Evolutionary conservation across 2,797 vertebrate genomes (phyloP), one percentile per base, ranked within the genome.

Genomic region (Oreochromis grahami): DNA sequence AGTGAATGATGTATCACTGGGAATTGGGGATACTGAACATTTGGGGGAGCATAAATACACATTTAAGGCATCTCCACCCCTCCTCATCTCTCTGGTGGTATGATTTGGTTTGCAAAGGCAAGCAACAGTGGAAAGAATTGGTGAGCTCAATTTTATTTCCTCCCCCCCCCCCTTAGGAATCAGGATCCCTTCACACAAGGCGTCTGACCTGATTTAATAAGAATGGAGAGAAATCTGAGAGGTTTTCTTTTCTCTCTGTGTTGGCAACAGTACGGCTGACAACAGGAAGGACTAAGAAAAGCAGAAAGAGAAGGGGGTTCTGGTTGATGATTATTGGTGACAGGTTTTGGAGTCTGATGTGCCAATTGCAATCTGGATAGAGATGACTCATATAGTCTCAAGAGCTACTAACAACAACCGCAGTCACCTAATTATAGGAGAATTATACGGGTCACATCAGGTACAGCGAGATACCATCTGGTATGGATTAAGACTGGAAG

Each of bases 251-350:
- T 63, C 53, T 76, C 45, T 45, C 34, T 68, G 38, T 32, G 1
- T 77, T 82, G 87, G 84, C 88, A 87, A 76, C 53, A 65, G 52
- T 15, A 7, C 14, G 55, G 52, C 4, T 77, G 83, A 85, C 26
- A 10, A 52, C 83, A 56, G 58, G 17, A 80, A 81, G 77, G 51
- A 29, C 48, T 68, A 24, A 24, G 38, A 68, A 68, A 15, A 43
- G 63, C 63, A 43, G 63, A 70, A 70, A 70, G 65, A 17, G 82
- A 76, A 56, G 58, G 34, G 15, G 26, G 77, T 83, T 83, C 77
- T 36, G 13, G 48, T 21, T 26, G 60, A 38, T 19, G 13, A 41
- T 45, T 76, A 65, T 38, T 8, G 19, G 70, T 24, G 36, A 68
- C 63, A 76, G 41, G 55, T 78, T 53, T 13, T 65, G 60, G 78